These are phyloP conservation scores for Chrysolina americana DNA, from an alignment of 2,888 invertebrate genomes.

Conservation along the genomic window DNA sequence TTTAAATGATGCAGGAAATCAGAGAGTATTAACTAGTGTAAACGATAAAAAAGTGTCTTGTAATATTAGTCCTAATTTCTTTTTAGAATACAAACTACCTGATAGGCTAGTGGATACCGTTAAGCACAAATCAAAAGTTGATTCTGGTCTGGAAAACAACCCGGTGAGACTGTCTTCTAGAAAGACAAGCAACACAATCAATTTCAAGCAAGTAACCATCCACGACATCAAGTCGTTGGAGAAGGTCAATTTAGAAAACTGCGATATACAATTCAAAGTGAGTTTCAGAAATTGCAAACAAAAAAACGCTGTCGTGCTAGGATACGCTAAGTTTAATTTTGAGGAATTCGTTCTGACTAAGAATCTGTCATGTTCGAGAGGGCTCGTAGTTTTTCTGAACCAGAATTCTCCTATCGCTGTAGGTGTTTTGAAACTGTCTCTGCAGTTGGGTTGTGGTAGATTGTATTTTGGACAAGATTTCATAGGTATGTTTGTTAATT, in stretches of 20 bases:
- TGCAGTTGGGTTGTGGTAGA: slow-evolving; percentile 70
- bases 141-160: slow-evolving; percentile 64
- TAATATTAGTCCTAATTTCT: slow-evolving; percentile 65
- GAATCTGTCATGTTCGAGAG: slow-evolving; percentile 66
- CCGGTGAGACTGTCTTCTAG: slow-evolving; percentile 67
- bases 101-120: slow-evolving; percentile 59
- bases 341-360: slow-evolving; percentile 63
- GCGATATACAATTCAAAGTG: slow-evolving; percentile 68
- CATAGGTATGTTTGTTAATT: slow-evolving; percentile 64
- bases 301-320: slow-evolving; percentile 68
- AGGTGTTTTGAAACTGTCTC: slow-evolving; percentile 69
- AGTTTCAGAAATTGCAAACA: slow-evolving; percentile 69
- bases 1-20: slow-evolving; percentile 69
- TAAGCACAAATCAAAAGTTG: slow-evolving; percentile 59
- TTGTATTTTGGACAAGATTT: slow-evolving; percentile 72
- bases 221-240: slow-evolving; percentile 67
- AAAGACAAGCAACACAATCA: slow-evolving; percentile 59
- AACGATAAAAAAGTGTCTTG: slow-evolving; percentile 43
- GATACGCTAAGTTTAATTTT: slow-evolving; percentile 67
- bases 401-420: slow-evolving; percentile 67
- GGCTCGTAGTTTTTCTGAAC: slow-evolving; percentile 66
- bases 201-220: slow-evolving; percentile 69
- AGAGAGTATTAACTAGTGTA: slow-evolving; percentile 62
- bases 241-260: slow-evolving; percentile 60
- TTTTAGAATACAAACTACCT: slow-evolving; percentile 69